Evolutionary conservation across 2,113 vertebrate species (phyloP), one percentile per base, ranked within the genome.

Genomic region (Prionailurus viverrinus): DNA sequence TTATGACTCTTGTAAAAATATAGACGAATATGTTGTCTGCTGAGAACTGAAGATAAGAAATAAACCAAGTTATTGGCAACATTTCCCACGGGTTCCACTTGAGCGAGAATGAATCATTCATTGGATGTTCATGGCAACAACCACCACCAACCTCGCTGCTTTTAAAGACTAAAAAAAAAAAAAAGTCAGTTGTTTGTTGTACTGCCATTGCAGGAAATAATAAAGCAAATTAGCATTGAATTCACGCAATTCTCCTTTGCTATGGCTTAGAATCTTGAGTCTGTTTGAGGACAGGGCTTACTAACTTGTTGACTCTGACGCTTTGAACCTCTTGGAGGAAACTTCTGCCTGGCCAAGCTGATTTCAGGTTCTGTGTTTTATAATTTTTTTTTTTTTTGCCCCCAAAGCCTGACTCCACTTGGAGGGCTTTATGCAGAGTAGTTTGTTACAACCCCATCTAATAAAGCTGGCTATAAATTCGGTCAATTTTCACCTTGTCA

Each of bases 41-140:
- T 98, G 98, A 98, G 96, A 98, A 97, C 12, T 29, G 88, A 97
- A 98, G 98, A 97, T 98, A 98, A 98, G 94, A 97, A 97, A 85
- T 96, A 98, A 98, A 97, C 95, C 89, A 83, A 97, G 88, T 95
- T 97, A 97, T 94, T 98, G 97, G 96, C 81, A 97, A 71, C 39
- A 48, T 98, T 87, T 97, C 98, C 98, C 96, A 91, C 1, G 85
- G 97, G 92, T 97, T 96, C 73, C 68, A 61, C 92, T 96, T 95
- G 95, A 96, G 61, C 5, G 5, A 94, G 68, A 86, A 92, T 90
- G 90, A 0, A 0, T 97, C 96, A 94, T 97, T 98, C 92, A 80
- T 66, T 91, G 61, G 63, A 58, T 39, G 61, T 41, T 79, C 13
- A 0, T 71, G 61, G 74, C 1, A 3, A 66, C 61, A 79, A 36